Base-by-base conservation (phyloP, 23 tunicate genomes). In the Aplidium turbinatum region DNA sequence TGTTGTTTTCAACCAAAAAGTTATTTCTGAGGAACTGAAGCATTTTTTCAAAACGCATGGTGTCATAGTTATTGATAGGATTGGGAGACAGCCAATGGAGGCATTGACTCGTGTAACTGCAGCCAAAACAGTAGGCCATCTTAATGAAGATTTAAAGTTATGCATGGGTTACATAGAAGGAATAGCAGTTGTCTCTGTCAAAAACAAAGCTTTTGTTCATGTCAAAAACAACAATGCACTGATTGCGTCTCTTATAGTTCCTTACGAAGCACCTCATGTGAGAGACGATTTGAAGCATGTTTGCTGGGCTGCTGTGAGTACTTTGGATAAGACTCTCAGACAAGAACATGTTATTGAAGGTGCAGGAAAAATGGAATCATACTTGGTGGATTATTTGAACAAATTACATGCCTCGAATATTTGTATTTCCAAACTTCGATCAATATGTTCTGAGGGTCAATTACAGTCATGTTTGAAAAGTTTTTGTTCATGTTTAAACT, bases 1-100 rank as follows among this genome's bases (percentile, higher is more conserved):
- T 2, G 72, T 77, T 40, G 60, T 77, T 30, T 62, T 77, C 3
- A 77, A 77, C 31, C 82, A 77, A 46, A 77, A 77, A 62, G 60
- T 61, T 18, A 47, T 77, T 28, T 31, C 61, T 63, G 82, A 77
- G 3, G 61, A 62, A 31, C 23, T 77, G 5, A 77, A 77, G 47
- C 1, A 26, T 24, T 29, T 31, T 30, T 50, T 71, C 19, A 6
- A 38, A 33, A 47, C 31, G n/a, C 9, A 1, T 0, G 1, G 42
- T 0, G 47, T 77, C 27, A 19, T 77, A n/a, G 72, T 63, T 45
- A 19, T 77, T 4, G 82, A 77, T 30, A 62, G 82, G 63, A 77
- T 77, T 46, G 82, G 82, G 13, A 45, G 11, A 3, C 31, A 63
- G 19, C 61, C 66, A 45, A 77, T 63, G 72, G 30, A 46, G 3